Conservation (phyloP, 2,113 vertebrate genomes). For the Bagarius yarrelli region DNA sequence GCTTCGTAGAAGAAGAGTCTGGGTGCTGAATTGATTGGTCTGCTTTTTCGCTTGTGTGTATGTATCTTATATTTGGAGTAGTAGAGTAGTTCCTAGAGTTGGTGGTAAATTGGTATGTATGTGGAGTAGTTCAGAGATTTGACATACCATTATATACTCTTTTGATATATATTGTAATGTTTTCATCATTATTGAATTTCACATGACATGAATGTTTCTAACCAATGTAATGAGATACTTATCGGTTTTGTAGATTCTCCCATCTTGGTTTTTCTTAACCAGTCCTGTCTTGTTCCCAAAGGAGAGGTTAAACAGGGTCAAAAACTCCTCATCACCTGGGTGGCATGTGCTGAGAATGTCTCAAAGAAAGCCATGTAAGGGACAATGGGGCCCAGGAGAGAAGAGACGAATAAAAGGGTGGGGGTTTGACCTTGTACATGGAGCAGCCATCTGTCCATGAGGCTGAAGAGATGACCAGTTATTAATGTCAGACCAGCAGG, state of each 20-base stretch:
- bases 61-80: no score
- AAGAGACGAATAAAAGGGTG: conserved; percentile 49
- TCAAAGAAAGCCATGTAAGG: conserved; percentile 38
- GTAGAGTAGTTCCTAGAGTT: no score
- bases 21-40: no score
- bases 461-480: conserved; percentile 64
- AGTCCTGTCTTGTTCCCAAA: conserved; percentile 20
- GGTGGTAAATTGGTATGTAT: no score
- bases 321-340: conserved; percentile 28
- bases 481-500: conserved; percentile 67
- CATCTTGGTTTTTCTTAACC: conserved; percentile 15
- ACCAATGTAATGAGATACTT: conserved; percentile 42
- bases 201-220: no score
- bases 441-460: conserved; percentile 72
- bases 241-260: conserved; percentile 37
- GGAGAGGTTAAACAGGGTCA: conserved; percentile 50
- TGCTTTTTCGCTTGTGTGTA: no score
- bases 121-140: no score
- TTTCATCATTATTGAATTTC: no score
- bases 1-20: no score
- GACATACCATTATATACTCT: no score
- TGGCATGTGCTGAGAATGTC: conserved; percentile 43
- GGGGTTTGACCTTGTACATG: conserved; percentile 71
- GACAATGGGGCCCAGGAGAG: conserved; percentile 61
- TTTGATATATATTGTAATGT: no score